phyloP scores from a whole-genome alignment of 2,113 vertebrate genomes.

The Heliornis fulica region DNA sequence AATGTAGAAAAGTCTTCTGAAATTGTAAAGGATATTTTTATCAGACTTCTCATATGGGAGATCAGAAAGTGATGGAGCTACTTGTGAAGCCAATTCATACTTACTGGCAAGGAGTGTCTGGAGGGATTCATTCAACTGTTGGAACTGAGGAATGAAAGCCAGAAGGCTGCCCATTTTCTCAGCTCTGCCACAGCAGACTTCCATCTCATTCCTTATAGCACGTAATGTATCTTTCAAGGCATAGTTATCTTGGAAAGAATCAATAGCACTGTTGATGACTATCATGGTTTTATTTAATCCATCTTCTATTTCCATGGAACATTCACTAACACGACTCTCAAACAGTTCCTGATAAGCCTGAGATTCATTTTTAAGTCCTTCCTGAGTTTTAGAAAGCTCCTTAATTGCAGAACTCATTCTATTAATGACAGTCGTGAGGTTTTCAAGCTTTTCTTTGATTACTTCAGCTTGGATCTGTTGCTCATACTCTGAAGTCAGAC shows the following conservation, averaged over 20 bases:
- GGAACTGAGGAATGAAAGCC: conserved; percentile 62
- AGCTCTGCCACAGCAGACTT: conserved; percentile 37
- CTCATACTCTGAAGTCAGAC: conserved; percentile 27
- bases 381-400: conserved; percentile 63
- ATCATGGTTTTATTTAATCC: conserved; percentile 80
- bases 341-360: conserved; percentile 51
- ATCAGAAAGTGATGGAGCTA: not conserved
- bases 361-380: conserved; percentile 68
- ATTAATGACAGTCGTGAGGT: conserved; percentile 49
- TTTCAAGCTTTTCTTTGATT: conserved; percentile 62
- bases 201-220: conserved; percentile 15
- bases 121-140: conserved; percentile 72
- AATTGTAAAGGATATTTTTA: not conserved
- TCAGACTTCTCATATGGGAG: not conserved
- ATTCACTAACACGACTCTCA: conserved; percentile 64
- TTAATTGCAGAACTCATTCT: conserved; percentile 57
- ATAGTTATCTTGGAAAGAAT: conserved; percentile 78
- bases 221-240: conserved; percentile 42
- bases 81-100: conserved; percentile 25
- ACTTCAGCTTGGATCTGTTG: conserved; percentile 54
- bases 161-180: conserved; percentile 64
- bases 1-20: conserved; percentile 58
- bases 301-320: conserved; percentile 74
- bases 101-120: conserved; percentile 19
- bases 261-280: conserved; percentile 75